Conservation (phyloP, 1,140 invertebrate species). For the Drosophila pachea region DNA sequence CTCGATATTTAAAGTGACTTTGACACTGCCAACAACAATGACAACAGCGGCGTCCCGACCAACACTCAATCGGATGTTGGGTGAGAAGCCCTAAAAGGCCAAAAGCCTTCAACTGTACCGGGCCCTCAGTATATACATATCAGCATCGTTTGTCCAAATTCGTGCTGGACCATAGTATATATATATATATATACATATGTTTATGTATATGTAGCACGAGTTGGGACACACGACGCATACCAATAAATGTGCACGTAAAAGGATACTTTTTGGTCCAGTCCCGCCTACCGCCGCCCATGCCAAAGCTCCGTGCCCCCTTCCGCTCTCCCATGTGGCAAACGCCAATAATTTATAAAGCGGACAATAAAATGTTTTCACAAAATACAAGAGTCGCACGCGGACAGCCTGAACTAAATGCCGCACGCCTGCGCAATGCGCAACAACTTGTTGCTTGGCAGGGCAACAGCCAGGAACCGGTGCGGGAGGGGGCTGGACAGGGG, state of each 20-base stretch:
- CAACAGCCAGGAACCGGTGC: not conserved
- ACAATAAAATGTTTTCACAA: slow-evolving; percentile 77
- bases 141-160: too few relatives aligned
- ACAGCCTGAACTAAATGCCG: slow-evolving; percentile 78
- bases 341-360: slow-evolving; percentile 77
- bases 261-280: slow-evolving; percentile 64
- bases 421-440: slow-evolving; percentile 75
- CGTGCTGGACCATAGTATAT: too few relatives aligned
- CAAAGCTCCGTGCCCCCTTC: not conserved
- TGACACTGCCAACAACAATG: slow-evolving; percentile 56
- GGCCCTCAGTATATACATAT: too few relatives aligned
- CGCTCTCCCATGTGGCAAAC: slow-evolving; percentile 42
- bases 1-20: slow-evolving; percentile 74
- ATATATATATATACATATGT: slow-evolving; percentile 47
- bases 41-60: slow-evolving; percentile 1
- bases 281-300: not conserved
- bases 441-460: slow-evolving; percentile 24
- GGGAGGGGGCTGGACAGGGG: too few relatives aligned
- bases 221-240: slow-evolving; percentile 73
- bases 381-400: slow-evolving; percentile 39
- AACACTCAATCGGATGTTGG: slow-evolving; percentile 67
- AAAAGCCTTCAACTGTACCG: slow-evolving; percentile 38
- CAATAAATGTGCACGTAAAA: slow-evolving; percentile 68
- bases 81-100: slow-evolving; percentile 66
- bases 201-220: slow-evolving; percentile 70